Conservation (phyloP, 2,797 vertebrate genomes). For the Cirrhinus molitorella region DNA sequence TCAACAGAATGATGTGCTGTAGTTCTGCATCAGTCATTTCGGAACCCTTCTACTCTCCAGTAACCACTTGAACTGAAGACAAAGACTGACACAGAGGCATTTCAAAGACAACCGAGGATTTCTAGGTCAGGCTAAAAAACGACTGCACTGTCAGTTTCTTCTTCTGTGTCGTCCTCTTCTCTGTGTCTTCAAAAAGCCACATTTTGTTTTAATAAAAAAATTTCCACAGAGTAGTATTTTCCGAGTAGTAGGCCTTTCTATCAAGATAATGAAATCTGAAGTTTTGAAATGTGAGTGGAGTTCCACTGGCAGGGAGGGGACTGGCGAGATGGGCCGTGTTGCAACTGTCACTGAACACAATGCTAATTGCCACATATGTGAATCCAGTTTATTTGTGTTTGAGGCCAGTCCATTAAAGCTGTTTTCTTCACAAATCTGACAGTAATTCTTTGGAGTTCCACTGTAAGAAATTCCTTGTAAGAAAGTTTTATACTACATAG, state of each 20-base stretch:
- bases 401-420: background rate
- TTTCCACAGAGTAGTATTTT: conserved; percentile 75
- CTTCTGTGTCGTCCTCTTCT: conserved; percentile 19
- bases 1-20: background rate
- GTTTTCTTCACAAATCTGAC: background rate
- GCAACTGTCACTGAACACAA: background rate
- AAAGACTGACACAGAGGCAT: conserved; percentile 66
- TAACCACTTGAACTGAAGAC: background rate
- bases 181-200: conserved; percentile 59
- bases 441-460: background rate
- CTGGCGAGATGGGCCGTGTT: conserved; percentile 63
- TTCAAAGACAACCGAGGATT: conserved; percentile 75
- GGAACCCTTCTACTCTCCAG: background rate
- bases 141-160: conserved; percentile 66
- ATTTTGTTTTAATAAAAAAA: conserved; percentile 73
- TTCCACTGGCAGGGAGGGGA: conserved; percentile 64
- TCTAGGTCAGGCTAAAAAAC: conserved; percentile 80
- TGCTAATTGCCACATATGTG: background rate
- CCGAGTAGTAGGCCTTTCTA: conserved; percentile 62
- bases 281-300: conserved; percentile 66
- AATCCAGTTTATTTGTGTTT: conserved; percentile 18
- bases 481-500: conserved; percentile 9
- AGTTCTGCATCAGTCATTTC: background rate
- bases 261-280: conserved; percentile 71
- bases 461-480: background rate